Conservation (phyloP, 92 coral and sea anemone species). For the Phymanthus crucifer region DNA sequence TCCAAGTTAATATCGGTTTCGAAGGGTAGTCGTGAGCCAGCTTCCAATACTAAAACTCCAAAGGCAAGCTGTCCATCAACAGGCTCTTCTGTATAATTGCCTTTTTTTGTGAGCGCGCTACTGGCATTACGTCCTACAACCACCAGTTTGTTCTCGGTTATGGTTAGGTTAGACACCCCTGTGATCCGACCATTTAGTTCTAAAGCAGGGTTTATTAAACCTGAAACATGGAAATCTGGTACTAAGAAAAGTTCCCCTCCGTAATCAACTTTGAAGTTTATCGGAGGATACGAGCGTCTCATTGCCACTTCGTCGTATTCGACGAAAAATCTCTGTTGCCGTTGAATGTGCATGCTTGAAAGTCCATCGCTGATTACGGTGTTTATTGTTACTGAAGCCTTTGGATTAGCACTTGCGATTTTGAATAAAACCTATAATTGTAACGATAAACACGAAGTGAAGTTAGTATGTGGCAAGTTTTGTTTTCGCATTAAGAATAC, state of each 20-base stretch:
- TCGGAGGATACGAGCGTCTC: constrained; percentile 86
- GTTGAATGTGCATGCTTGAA: constrained; percentile 68
- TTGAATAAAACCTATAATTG: constrained; percentile 69
- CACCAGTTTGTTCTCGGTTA: constrained; percentile 53
- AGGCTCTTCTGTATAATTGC: constrained; percentile 62
- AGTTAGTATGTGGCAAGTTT: too few relatives aligned
- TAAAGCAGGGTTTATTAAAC: constrained; percentile 76
- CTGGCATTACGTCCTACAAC: constrained; percentile 69
- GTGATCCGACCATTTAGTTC: constrained; percentile 77
- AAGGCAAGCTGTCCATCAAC: constrained; percentile 70
- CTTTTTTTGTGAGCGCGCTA: constrained; percentile 65
- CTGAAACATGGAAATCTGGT: constrained; percentile 83
- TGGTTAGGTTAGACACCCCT: constrained; percentile 86
- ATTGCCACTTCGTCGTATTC: constrained; percentile 93
- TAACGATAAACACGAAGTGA: not conserved
- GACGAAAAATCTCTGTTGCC: constrained; percentile 78
- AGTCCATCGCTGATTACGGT: constrained; percentile 86
- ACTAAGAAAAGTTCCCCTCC: constrained; percentile 78
- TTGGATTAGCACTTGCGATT: constrained; percentile 56
- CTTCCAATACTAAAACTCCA: constrained; percentile 81
- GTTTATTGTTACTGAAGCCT: constrained; percentile 70
- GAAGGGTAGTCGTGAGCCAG: constrained; percentile 61
- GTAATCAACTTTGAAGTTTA: constrained; percentile 87
- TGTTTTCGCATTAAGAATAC: too few relatives aligned
- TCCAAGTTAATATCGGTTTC: constrained; percentile 59